Conservation (phyloP, 2,797 vertebrate species). For the Cossypha dichroa region DNA sequence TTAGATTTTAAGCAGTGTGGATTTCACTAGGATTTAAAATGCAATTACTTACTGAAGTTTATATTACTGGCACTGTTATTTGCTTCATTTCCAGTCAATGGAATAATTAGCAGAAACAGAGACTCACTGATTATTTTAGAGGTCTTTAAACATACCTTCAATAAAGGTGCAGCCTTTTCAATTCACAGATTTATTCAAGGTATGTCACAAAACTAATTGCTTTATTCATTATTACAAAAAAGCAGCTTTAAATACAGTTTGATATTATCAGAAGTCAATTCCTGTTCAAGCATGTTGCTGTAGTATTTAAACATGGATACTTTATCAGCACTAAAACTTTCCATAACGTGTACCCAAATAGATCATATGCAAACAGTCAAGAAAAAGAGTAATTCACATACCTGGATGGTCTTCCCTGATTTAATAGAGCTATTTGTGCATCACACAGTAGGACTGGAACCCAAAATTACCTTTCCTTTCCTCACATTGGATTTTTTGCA, state of each 20-base stretch:
- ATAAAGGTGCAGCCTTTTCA: neutral
- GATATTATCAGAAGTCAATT: neutral
- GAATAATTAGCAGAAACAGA: neutral
- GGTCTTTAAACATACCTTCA: neutral
- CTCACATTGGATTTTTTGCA: neutral
- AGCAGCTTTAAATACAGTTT: neutral
- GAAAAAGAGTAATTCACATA: accelerated
- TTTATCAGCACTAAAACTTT: neutral
- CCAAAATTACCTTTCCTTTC: neutral
- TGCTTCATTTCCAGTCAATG: neutral
- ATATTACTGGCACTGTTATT: neutral
- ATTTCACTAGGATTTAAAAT: neutral
- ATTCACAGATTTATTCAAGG: neutral
- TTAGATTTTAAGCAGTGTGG: neutral
- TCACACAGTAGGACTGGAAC: neutral
- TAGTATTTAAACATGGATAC: neutral
- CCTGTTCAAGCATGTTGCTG: neutral
- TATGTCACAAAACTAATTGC: neutral
- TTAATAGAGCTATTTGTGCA: neutral
- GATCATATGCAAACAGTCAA: neutral
- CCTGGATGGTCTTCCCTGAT: neutral
- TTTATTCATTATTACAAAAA: neutral
- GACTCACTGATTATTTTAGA: neutral
- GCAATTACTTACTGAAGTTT: neutral
- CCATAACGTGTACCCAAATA: neutral